phyloP scores from a whole-genome alignment of 53 echinoderm and acorn worm genomes.

The Echinarachnius parma region DNA sequence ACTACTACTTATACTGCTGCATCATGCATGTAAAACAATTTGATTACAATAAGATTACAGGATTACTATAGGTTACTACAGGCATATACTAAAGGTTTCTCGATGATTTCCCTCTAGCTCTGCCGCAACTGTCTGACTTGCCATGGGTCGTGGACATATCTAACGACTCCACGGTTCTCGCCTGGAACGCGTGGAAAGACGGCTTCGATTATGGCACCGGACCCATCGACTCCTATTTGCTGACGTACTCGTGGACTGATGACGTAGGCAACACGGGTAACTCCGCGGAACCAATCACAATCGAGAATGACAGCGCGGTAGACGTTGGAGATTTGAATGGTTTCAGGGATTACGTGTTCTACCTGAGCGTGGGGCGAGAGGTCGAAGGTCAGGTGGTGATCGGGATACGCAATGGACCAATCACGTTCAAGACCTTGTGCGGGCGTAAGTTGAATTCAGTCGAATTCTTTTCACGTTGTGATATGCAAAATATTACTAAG shows the following conservation, averaged over 20 bases:
- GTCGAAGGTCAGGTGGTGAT: constrained; percentile 9
- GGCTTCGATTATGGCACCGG: constrained; percentile 34
- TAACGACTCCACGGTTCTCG: constrained; percentile 2
- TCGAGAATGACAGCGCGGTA: constrained; percentile 28
- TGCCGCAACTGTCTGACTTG: constrained; percentile 2
- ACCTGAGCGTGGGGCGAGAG: constrained; percentile 1
- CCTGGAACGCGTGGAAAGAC: constrained; percentile 30
- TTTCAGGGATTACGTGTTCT: constrained; percentile 23
- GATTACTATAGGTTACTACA: no score
- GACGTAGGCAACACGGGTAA: constrained; percentile 4
- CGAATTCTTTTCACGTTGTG: no score
- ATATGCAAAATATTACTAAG: no score
- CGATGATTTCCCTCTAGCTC: constrained; percentile 11
- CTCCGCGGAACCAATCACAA: background rate
- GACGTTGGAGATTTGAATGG: background rate
- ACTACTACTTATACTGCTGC: no score
- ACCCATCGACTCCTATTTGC: constrained; percentile 17
- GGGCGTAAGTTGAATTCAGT: constrained; percentile 18
- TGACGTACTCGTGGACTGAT: background rate
- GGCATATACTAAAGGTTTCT: no score
- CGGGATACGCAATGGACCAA: background rate
- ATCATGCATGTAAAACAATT: no score
- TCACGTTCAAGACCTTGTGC: background rate
- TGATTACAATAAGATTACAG: no score
- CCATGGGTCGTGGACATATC: constrained; percentile 3